Evolutionary conservation across 2,888 invertebrate genomes (phyloP), one percentile per base, ranked within the genome.

Genomic region (Lutraria lutraria): DNA sequence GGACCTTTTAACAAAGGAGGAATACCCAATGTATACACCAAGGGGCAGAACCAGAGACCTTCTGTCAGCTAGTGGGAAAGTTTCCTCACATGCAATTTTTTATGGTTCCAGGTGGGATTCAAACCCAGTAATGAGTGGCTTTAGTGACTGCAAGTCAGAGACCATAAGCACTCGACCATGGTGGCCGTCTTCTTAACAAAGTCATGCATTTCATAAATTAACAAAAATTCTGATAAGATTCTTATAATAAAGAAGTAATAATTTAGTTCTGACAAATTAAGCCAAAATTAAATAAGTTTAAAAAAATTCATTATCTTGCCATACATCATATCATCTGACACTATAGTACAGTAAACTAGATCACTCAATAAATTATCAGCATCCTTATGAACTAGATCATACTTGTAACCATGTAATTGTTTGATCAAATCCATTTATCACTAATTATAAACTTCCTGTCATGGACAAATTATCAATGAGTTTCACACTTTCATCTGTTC

Each of bases 401-500:
- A n/a, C 63, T 68, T 68, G 25, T 25, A 68, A 68, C 63, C n/a
- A 68, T 68, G 63, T 68, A 68, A n/a, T 68, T 68, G 25, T 68
- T 25, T 21, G 25, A 6, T 19, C n/a, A 68, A 25, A 6, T 3
- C 25, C 12, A 68, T 68, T 25, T 68, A 68, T 13, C 25, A 3
- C n/a, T 25, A 68, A 68, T 68, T 12, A 68, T 25, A 68, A 25
- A 68, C 63, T n/a, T 68, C 63, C 63, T n/a, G 63, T 68, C 63
- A 68, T 25, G n/a, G 63, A 68, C 25, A 68, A 68, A 25, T 6
- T 25, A 12, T 25, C 15, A 16, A 15, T 56, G 19, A 16, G 56
- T 56, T 8, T 56, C 6, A 16, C 19, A 16, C 25, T n/a, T 68
- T 68, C 63, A 68, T 68, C 25, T n/a, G 2, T 10, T 25, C 1